Percentiles rank a stretch among this genome's conserved stretches.
Conservation (phyloP, 2,113 vertebrate genomes). For the Setophaga kirtlandii region DNA sequence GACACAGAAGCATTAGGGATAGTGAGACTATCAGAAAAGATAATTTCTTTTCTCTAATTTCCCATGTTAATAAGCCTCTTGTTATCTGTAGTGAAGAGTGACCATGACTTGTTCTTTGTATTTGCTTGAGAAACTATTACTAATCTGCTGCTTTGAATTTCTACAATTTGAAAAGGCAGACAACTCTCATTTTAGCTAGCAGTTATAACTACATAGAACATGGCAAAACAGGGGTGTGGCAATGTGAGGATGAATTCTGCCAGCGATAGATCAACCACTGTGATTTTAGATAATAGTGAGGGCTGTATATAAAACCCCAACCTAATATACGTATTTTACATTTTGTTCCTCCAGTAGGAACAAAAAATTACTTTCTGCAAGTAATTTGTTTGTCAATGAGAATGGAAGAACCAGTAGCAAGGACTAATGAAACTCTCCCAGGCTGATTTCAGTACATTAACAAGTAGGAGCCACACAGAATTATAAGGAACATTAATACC, state of each 20-base stretch:
- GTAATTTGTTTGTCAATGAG: background rate
- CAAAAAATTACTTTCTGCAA: background rate
- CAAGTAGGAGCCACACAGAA: background rate
- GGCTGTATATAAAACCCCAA: background rate
- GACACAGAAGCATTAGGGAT: background rate
- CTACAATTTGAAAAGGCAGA: background rate
- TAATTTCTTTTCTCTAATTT: background rate
- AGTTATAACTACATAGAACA: background rate
- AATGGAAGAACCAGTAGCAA: background rate
- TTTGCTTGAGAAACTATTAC: background rate
- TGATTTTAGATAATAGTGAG: background rate
- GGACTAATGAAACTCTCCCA: background rate
- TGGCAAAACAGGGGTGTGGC: fast-evolving
- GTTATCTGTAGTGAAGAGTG: background rate
- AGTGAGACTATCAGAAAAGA: background rate
- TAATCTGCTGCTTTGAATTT: background rate
- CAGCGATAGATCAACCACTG: background rate
- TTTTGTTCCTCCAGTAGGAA: background rate
- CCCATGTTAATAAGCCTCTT: background rate
- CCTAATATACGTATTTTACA: background rate
- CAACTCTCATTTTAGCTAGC: background rate
- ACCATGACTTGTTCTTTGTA: background rate
- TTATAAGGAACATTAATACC: background rate
- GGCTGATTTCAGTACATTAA: background rate
- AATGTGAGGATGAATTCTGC: background rate